Base-by-base conservation (phyloP, 2,113 vertebrate genomes). In the Paracanthobrama guichenoti region DNA sequence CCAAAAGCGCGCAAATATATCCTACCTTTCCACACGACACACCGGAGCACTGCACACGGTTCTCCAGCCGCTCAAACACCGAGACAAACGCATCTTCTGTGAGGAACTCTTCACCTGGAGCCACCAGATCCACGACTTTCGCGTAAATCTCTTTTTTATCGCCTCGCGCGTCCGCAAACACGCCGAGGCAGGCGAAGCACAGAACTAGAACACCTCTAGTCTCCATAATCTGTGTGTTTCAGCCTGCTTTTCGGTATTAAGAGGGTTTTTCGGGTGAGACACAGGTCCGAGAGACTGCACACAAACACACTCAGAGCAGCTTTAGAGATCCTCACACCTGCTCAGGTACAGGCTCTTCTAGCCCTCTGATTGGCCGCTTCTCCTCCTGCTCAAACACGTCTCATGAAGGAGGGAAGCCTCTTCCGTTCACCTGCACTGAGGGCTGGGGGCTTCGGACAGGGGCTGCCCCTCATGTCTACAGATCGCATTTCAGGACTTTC, bases 11-110 rank as follows among this genome's bases (percentile, higher is more conserved):
- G 73, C 55, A 74, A 88, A 93, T 92, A 91, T 90, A 93, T 87
- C 89, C 62, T 82, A 95, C 94, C 92, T 95, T 95, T 95, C 64
- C 94, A 95, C 94, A 95, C 94, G 94, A 81, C 94, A 93, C 94
- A 60, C 62, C 90, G 10, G 83, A 82, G 80, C 94, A 94, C 60
- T 95, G 94, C 94, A 95, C 94, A 95, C 94, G 94, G 4, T 93
- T 89, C 94, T 94, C 88, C 87, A 95, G 89, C 26, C 84, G 91
- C 86, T 87, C 92, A 90, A 94, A 93, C 88, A 93, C 87, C 35
- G 88, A 67, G 86, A 77, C 89, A 28, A 94, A 86, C 2, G 90
- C 90, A 4, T 89, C 85, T 76, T 62, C 69, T 28, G 84, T 90
- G 88, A 95, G 92, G 86, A 20, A 1, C 62, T 79, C 64, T 86